phyloP scores from a whole-genome alignment of 2,113 vertebrate genomes.

The Xiphophorus hellerii region DNA sequence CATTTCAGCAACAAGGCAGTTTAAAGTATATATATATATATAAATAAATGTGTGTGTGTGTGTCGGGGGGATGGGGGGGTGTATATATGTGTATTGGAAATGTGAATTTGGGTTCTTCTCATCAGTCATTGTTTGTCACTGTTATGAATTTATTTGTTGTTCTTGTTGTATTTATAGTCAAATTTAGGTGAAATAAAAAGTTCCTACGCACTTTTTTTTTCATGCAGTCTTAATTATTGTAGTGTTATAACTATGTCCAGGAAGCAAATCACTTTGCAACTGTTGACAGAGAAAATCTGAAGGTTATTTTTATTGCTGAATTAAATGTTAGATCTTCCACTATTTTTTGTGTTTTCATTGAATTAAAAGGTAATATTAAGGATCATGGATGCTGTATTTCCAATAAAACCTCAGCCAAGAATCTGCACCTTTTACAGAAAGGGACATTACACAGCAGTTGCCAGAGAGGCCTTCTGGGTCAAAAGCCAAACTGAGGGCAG shows the following conservation, averaged over 20 bases:
- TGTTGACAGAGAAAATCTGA: too few species aligned
- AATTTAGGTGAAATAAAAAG: background rate
- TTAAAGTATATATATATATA: too few species aligned
- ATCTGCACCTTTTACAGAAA: constrained; percentile 32
- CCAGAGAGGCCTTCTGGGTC: constrained; percentile 43
- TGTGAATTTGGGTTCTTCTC: too few species aligned
- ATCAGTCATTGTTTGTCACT: too few species aligned
- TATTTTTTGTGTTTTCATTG: background rate
- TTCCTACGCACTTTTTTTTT: too few species aligned
- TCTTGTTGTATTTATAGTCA: background rate
- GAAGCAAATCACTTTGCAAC: too few species aligned
- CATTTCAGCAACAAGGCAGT: too few species aligned
- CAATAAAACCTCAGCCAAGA: constrained; percentile 20
- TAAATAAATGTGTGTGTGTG: too few species aligned
- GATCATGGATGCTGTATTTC: constrained; percentile 16
- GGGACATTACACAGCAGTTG: constrained; percentile 59
- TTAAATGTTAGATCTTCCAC: background rate
- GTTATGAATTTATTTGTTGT: background rate
- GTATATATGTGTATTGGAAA: too few species aligned
- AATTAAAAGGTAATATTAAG: background rate
- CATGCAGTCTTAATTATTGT: too few species aligned
- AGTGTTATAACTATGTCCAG: too few species aligned
- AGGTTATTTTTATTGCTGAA: background rate
- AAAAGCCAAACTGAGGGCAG: constrained; percentile 43
- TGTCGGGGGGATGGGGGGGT: too few species aligned